Evolutionary conservation across 2,888 invertebrate species (phyloP).

Genomic region (Epirrita christyi): DNA sequence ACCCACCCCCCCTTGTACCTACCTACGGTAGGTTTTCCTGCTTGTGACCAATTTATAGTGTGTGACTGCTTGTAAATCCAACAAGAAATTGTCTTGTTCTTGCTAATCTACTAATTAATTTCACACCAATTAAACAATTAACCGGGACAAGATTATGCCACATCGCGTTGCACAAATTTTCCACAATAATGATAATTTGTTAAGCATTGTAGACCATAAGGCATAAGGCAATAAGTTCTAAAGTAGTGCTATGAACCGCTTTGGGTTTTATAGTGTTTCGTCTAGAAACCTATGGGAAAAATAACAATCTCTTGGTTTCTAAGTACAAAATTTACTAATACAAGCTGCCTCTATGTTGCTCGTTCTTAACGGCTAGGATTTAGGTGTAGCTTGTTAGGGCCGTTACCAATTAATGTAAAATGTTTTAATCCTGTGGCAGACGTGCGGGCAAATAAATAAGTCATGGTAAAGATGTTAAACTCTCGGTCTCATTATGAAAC

Average conservation of each 20-base stretch:
- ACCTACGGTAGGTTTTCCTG: neutral
- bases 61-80: conserved; percentile 2
- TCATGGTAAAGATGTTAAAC: no score
- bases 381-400: no score
- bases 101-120: conserved; percentile 31
- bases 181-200: conserved; percentile 16
- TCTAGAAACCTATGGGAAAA: conserved; percentile 7
- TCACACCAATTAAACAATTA: conserved; percentile 38
- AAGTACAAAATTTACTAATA: neutral
- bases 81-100: conserved; percentile 17
- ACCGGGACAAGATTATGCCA: conserved; percentile 31
- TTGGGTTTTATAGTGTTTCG: neutral
- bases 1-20: neutral
- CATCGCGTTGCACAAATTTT: conserved; percentile 24
- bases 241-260: neutral
- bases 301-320: conserved; percentile 2
- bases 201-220: conserved; percentile 5
- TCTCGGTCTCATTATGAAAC: no score
- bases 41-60: no score
- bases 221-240: neutral
- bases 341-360: neutral
- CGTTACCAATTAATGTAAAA: no score
- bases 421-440: no score
- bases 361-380: neutral
- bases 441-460: no score